Evolutionary conservation across 2,113 vertebrate species (phyloP), one percentile per base, ranked within the genome.

Genomic region (Promerops cafer): DNA sequence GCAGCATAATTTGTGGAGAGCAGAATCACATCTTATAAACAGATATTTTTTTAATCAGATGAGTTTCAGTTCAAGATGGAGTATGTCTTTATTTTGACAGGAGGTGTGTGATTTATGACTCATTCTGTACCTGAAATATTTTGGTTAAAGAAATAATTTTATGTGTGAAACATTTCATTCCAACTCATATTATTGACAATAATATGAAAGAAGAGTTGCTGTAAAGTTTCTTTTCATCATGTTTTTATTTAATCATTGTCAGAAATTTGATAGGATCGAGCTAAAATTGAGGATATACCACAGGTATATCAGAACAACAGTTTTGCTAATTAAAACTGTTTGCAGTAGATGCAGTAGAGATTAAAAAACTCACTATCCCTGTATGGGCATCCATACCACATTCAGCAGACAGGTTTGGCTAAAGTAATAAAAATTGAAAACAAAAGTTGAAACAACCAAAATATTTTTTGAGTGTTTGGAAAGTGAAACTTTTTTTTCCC

Each of bases 61-160:
- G 47, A 94, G 52, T 83, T 68, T 87, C 82, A 71, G 49, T 83
- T 85, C 60, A 75, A 3, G 80, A 47, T 3, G 5, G 60, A 77
- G 28, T 45, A 13, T 87, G 71, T 91, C 47, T 85, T 54, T 75
- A 28, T 85, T 92, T 65, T 90, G 80, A 92, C 83, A 92, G 89
- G 47, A 92, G 28, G 27, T 74, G 26, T 92, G 47, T 83, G 76
- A 92, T 80, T 90, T 96, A 71, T 89, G 80, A 93, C 28, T 96
- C 84, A 95, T 89, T 86, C 71, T 90, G 83, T 80, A 93, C 70
- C 63, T 93, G 93, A 85, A 95, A 95, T 97, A 93, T 97, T 97
- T 94, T 94, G 49, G n/a, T 94, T 87, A 63, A 95, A 92, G 81
- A 86, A 85, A 63, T 66, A 56, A 86, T 92, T 92, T 75, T 82